A percentile compares a stretch with the other conserved stretches of the same genome.
Conservation (phyloP, 2,797 vertebrate genomes). For the Tauraco hartlaubi region DNA sequence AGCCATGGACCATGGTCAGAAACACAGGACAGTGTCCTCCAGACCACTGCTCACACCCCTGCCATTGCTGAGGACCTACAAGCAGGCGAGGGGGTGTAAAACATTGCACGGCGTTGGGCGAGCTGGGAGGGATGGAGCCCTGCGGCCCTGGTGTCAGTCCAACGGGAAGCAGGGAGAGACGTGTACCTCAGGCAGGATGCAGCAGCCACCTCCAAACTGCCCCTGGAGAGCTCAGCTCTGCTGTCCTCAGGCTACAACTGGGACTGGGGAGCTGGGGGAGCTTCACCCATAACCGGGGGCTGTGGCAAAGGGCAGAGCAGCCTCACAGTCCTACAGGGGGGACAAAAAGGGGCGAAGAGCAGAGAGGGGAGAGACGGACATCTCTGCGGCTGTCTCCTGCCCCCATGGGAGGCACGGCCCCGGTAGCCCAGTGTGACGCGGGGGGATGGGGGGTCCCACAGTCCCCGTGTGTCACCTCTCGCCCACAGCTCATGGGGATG, state of each 20-base stretch:
- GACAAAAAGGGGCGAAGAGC: neutral
- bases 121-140: neutral
- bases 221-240: neutral
- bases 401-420: fast-evolving
- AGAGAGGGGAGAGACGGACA: neutral
- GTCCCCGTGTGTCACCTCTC: fast-evolving
- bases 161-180: neutral
- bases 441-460: fast-evolving
- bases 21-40: fast-evolving
- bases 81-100: neutral
- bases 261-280: neutral
- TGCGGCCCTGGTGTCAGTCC: neutral
- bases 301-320: neutral
- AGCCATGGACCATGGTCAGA: fast-evolving
- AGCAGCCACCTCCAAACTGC: neutral
- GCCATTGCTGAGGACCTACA: neutral
- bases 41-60: neutral
- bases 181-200: fast-evolving
- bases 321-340: neutral
- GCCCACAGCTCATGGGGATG: fast-evolving
- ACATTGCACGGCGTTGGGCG: fast-evolving
- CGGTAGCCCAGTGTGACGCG: fast-evolving
- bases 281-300: no score
- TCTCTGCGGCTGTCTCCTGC: neutral
- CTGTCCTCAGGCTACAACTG: neutral